Evolutionary conservation across 2,113 vertebrate genomes (phyloP).

Genomic region (Protomyctophum bolini): DNA sequence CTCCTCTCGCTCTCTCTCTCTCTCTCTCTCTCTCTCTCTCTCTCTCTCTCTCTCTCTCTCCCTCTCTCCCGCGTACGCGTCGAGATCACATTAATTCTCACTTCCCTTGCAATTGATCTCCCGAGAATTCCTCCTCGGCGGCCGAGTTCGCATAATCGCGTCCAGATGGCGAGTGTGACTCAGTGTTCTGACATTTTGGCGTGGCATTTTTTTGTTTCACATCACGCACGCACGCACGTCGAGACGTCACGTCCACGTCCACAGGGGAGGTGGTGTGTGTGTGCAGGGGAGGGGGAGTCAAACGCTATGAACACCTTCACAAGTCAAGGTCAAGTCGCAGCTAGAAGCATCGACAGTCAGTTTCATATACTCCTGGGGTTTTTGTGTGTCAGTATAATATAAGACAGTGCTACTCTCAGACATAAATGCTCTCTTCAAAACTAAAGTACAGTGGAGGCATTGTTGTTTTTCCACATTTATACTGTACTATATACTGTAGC

Average conservation of each 20-base stretch:
- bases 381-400: too few relatives aligned
- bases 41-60: constrained; percentile 21
- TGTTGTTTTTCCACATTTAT: too few relatives aligned
- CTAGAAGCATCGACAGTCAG: too few relatives aligned
- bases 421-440: too few relatives aligned
- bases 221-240: constrained; percentile 44
- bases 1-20: constrained; percentile 8
- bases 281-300: constrained; percentile 4
- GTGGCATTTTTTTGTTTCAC: constrained; percentile 72
- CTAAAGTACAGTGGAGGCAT: too few relatives aligned
- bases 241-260: constrained; percentile 47
- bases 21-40: constrained; percentile 26
- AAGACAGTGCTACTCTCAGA: too few relatives aligned
- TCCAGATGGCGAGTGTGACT: constrained; percentile 82
- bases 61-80: neutral
- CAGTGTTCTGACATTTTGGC: constrained; percentile 78
- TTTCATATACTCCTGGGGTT: too few relatives aligned
- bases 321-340: too few relatives aligned
- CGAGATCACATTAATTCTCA: constrained; percentile 49
- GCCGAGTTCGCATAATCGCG: constrained; percentile 72
- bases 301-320: constrained; percentile 37
- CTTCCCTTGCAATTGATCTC: constrained; percentile 49
- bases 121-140: constrained; percentile 66
- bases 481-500: too few relatives aligned
- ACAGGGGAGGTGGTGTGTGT: constrained; percentile 5